Conservation (phyloP, 1,140 invertebrate genomes). For the Ptiloglossa arizonensis region DNA sequence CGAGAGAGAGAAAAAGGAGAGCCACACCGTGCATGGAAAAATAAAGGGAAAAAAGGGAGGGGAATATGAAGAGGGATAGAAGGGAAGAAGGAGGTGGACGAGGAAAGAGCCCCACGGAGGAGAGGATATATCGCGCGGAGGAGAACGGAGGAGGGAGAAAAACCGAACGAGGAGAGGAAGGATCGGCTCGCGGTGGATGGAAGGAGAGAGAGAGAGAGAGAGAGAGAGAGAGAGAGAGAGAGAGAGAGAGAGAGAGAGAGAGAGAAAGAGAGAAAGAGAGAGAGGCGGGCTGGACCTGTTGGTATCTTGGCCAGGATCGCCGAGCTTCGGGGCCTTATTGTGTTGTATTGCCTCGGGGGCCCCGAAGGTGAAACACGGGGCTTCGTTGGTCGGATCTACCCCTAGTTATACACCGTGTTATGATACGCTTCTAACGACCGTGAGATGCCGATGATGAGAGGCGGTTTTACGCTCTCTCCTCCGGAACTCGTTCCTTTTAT, state of each 20-base stretch:
- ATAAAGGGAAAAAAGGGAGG: constrained; percentile 46
- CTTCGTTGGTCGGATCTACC: constrained; percentile 61
- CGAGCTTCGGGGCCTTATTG: constrained; percentile 69
- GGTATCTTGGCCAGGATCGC: constrained; percentile 68
- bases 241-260: constrained; percentile 18
- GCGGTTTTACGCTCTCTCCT: constrained; percentile 35
- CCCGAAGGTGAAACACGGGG: constrained; percentile 57
- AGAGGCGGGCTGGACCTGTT: constrained; percentile 36
- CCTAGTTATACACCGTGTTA: constrained; percentile 70
- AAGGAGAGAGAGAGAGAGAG: constrained; percentile 15
- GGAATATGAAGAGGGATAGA: constrained; percentile 17
- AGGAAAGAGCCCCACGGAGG: constrained; percentile 37
- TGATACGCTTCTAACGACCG: constrained; percentile 69
- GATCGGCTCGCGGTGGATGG: constrained; percentile 7
- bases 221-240: not conserved
- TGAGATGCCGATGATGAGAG: constrained; percentile 68
- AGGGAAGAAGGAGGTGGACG: constrained; percentile 35
- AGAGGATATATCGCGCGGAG: constrained; percentile 33
- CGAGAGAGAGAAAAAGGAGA: constrained; percentile 56
- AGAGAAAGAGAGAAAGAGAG: constrained; percentile 13
- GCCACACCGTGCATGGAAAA: constrained; percentile 58
- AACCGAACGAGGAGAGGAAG: not conserved
- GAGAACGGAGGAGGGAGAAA: constrained; percentile 28
- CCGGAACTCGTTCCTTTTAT: constrained; percentile 20
- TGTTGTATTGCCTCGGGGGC: constrained; percentile 63